These are phyloP conservation scores for Mionectes macconnelli DNA, from an alignment of 2,113 vertebrate genomes.

Conservation along the genomic window DNA sequence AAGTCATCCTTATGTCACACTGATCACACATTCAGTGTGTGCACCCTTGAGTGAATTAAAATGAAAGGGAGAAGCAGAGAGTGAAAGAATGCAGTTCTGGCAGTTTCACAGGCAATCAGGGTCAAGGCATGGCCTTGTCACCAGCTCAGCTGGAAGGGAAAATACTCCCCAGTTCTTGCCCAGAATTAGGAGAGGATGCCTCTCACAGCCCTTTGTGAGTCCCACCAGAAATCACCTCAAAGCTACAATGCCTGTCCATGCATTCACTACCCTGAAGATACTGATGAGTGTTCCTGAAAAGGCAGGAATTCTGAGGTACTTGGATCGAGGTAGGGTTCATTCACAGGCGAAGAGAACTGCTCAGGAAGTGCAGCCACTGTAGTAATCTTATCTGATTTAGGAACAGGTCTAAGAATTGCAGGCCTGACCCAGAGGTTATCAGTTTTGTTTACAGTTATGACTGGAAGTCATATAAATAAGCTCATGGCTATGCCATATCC, in stretches of 20 bases:
- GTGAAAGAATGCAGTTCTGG: neutral
- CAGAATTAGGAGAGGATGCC: neutral
- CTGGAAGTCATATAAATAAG: neutral
- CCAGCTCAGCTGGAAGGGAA: neutral
- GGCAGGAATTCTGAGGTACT: neutral
- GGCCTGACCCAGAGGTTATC: neutral
- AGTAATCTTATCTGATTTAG: neutral
- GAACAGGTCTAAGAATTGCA: neutral
- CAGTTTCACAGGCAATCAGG: neutral
- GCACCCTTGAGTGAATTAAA: neutral
- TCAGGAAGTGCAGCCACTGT: neutral
- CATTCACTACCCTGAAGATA: neutral
- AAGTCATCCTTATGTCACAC: neutral
- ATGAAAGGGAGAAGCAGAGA: neutral
- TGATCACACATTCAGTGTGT: neutral
- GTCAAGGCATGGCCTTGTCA: neutral
- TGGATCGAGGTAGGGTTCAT: neutral
- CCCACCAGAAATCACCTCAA: rapidly evolving
- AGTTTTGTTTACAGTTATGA: neutral
- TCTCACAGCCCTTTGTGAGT: neutral
- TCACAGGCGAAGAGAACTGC: neutral
- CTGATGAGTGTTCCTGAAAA: neutral
- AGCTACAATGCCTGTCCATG: neutral
- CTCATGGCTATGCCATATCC: neutral
- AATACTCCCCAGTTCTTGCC: neutral